These are phyloP conservation scores for Cheilinus undulatus DNA, from an alignment of 2,113 vertebrate species.

Conservation along the genomic window DNA sequence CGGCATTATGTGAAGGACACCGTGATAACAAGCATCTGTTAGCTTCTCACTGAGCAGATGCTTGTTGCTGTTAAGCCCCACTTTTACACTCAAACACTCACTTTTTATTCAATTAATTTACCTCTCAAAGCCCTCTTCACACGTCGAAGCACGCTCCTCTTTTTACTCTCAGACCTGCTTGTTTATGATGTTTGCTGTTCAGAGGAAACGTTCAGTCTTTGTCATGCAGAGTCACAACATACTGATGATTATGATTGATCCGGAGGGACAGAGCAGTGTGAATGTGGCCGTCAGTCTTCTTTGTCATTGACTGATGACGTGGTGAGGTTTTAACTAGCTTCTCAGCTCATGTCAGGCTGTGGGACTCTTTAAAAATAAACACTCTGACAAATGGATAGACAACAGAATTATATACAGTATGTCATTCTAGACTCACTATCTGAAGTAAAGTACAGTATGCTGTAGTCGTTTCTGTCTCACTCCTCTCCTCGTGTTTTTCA, in stretches of 20 bases:
- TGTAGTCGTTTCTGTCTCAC: too few species aligned
- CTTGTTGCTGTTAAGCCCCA: slow-evolving; percentile 1
- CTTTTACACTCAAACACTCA: not conserved
- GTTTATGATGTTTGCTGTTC: not conserved
- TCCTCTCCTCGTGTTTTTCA: too few species aligned
- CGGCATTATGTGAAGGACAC: slow-evolving; percentile 9
- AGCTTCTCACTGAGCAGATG: slow-evolving; percentile 4
- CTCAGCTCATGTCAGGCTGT: too few species aligned
- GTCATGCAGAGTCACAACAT: not conserved
- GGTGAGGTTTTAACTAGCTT: too few species aligned
- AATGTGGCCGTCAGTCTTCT: too few species aligned
- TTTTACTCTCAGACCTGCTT: not conserved
- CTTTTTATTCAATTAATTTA: not conserved
- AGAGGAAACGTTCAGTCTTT: not conserved
- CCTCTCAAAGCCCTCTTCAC: not conserved
- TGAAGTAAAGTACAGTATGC: too few species aligned
- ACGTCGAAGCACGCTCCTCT: not conserved
- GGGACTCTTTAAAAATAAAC: too few species aligned
- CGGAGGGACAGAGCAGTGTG: too few species aligned
- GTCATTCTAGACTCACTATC: too few species aligned
- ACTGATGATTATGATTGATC: not conserved
- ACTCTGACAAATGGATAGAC: too few species aligned
- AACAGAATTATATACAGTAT: too few species aligned
- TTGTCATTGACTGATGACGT: not conserved
- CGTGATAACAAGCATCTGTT: slow-evolving; percentile 1